phyloP scores from a whole-genome alignment of 1,140 invertebrate species.

The Papilio glaucus region DNA sequence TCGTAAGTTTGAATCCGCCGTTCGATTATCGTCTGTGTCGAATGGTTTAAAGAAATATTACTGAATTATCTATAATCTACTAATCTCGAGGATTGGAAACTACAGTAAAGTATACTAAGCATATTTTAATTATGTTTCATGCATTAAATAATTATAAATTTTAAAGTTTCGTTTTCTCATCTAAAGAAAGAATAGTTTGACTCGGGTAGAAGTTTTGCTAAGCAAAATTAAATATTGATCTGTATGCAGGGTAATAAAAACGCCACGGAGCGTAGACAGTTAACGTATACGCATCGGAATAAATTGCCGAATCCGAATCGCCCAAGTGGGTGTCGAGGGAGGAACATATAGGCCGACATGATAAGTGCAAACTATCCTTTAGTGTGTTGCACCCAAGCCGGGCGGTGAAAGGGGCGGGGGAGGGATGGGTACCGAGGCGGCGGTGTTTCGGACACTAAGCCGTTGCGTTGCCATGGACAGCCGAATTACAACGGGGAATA shows the following conservation, averaged over 20 bases:
- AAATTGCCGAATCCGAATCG: constrained; percentile 38
- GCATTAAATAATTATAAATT: background rate
- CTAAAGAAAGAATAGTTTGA: background rate
- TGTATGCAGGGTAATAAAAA: background rate
- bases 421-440: constrained; percentile 43
- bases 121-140: too few relatives aligned
- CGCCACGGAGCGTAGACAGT: background rate
- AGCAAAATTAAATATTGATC: constrained; percentile 13
- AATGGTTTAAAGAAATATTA: too few relatives aligned
- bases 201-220: background rate
- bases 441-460: constrained; percentile 66
- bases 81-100: too few relatives aligned
- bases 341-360: constrained; percentile 53
- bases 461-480: constrained; percentile 37
- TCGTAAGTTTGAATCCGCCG: too few relatives aligned
- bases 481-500: constrained; percentile 30
- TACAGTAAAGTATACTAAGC: too few relatives aligned
- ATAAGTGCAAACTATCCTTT: constrained; percentile 59
- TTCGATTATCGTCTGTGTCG: too few relatives aligned
- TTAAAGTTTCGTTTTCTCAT: background rate
- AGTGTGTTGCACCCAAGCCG: constrained; percentile 54
- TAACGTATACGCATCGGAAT: constrained; percentile 27
- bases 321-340: constrained; percentile 46
- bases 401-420: background rate
- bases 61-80: too few relatives aligned